Base-by-base conservation (phyloP, 2,888 invertebrate genomes). In the Osedax frankpressi region DNA sequence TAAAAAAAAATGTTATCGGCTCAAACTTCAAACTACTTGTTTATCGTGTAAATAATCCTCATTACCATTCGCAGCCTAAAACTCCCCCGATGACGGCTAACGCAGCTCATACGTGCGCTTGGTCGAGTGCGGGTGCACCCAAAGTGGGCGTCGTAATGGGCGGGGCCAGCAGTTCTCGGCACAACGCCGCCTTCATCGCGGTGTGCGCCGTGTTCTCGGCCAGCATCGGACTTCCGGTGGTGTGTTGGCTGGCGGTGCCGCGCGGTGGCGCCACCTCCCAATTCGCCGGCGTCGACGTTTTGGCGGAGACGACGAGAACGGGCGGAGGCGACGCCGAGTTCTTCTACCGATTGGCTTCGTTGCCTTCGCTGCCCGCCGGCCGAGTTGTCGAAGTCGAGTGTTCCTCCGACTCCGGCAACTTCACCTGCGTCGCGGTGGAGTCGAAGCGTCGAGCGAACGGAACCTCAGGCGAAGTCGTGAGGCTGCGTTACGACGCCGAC, bases 191-290 rank as follows among this genome's bases (percentile, higher is more conserved):
- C 27, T 75, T 77, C 72, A 74, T 77, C 70, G 25, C 72, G 3
- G 70, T 68, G 26, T 77, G 74, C 30, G 74, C 74, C 19, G 70
- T 77, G 30, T 77, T 73, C 67, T 74, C 76, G 24, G 70, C 63
- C 60, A 69, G 73, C 26, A 74, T 77, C 70, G 75, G 76, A n/a
- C 76, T 77, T 62, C 76, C 76, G 28, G 73, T 77, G 24, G 72
- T 68, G 44, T 74, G 30, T 28, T 74, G 72, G 73, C 44, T 44
- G 44, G 19, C 44, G 11, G 19, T 19, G 6, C 44, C 44, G 44
- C 11, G 19, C 44, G 19, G 11, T 19, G 44, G 44, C 3, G 19
- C 27, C 14, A n/a, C 69, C 67, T n/a, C n/a, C n/a, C n/a, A n/a
- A n/a, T 24, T 67, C 68, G 25, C 11, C 29, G 14, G 29, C 29